Evolutionary conservation across 2,888 invertebrate species (phyloP), one percentile per base, ranked within the genome.

Genomic region (Tanytarsus gracilentus): DNA sequence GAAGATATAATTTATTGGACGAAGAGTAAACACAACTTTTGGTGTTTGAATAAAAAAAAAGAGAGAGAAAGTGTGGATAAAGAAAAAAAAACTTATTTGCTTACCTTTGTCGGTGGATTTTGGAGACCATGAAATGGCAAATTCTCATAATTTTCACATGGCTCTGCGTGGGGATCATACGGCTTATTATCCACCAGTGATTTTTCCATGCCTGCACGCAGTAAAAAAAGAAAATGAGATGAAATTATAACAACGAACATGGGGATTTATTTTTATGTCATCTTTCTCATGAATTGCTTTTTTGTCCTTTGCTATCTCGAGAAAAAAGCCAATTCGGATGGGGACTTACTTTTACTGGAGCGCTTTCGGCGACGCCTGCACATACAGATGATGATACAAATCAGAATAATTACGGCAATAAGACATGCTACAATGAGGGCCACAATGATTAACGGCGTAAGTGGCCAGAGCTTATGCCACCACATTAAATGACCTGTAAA

Each of bases 81-180:
- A 33, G 9, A 33, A 33, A 33, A 5, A 33, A 11, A n/a, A 33
- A 33, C 9, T 33, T 33, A 11, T n/a, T 21, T 23, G 65, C 70
- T 76, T 83, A 93, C 93, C 88, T 93, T 93, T 76, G 91, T 88
- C 69, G 91, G 92, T 71, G 92, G 89, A 76, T 89, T 88, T 78
- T 92, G 92, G 71, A 93, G 83, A 68, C 92, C 92, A 75, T 93
- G 93, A 82, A 93, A 94, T 71, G 93, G 93, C 70, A 93, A 83
- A 77, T 94, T 94, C 78, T 94, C 93, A 80, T 93, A 94, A 72
- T 88, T 85, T 73, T 88, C 89, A 67, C 88, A 87, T 74, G 85
- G 85, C 74, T 89, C 89, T 76, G 83, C 82, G 73, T 83, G 80
- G 77, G 79, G 85, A 82, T 82, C 83, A 79, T 69, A 69, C 72